A percentile compares a stretch with the other conserved stretches of the same genome.
Evolutionary conservation across 1,140 invertebrate genomes (phyloP).

Genomic region (Battus philenor): DNA sequence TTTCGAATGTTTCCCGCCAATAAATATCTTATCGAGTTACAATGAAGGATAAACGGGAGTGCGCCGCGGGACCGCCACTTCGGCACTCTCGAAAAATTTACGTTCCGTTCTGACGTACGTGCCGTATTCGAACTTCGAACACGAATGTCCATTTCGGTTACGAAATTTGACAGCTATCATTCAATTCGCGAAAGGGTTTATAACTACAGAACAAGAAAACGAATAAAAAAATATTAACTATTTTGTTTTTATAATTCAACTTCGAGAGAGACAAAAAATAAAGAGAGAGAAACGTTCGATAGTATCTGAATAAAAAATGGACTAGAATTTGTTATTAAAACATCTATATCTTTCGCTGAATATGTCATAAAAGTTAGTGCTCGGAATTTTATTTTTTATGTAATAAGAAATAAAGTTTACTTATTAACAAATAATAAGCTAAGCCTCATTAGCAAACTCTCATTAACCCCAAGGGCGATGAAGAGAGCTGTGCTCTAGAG

Average conservation of each 20-base stretch:
- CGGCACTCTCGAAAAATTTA: slow-evolving; percentile 35
- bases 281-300: too few relatives aligned
- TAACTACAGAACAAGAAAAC: not conserved
- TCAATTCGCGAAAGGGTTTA: slow-evolving; percentile 7
- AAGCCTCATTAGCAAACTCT: too few relatives aligned
- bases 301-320: too few relatives aligned
- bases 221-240: not conserved
- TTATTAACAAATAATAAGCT: too few relatives aligned
- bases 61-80: slow-evolving; percentile 33
- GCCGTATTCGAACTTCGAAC: not conserved
- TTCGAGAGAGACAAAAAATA: too few relatives aligned
- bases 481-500: too few relatives aligned
- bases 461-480: too few relatives aligned
- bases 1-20: slow-evolving; percentile 62
- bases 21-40: slow-evolving; percentile 74
- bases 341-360: not conserved
- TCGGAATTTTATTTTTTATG: too few relatives aligned
- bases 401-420: too few relatives aligned
- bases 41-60: slow-evolving; percentile 45
- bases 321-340: not conserved
- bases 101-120: slow-evolving; percentile 22
- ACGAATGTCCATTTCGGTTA: slow-evolving; percentile 18
- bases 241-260: too few relatives aligned
- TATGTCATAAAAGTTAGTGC: not conserved
- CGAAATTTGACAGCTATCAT: slow-evolving; percentile 16